Base-by-base conservation (phyloP, 2,888 invertebrate species). In the Sphaerophoria taeniata region DNA sequence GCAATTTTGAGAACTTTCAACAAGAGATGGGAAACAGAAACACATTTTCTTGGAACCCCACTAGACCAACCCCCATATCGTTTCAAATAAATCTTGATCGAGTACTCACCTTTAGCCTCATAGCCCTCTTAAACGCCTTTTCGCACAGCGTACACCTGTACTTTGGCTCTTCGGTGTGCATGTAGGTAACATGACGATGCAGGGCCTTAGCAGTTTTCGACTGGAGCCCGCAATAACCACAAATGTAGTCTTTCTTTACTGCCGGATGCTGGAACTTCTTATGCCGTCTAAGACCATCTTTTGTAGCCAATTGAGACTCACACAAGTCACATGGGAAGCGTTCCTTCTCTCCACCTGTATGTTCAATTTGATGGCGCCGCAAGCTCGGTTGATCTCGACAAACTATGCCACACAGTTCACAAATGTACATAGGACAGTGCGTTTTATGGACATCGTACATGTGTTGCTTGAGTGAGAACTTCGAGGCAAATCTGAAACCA, bases 371-470 rank as follows among this genome's bases (percentile, higher is more conserved):
- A 76, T 91, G 91, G 0, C 89, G 88, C 33, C 77, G 88, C 63
- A 90, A 87, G 7, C 89, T 88, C 14, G 89, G 89, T 0, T 88
- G 88, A 0, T 89, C 89, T 0, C 89, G 87, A 43, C 91, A 88
- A 0, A 89, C 88, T 78, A 90, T 90, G 0, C 91, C 91, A 24
- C 91, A 91, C 24, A 90, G 88, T 36, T 90, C 90, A 77, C 91
- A 91, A 11, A 90, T 88, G 75, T 89, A 89, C 24, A 88, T 89
- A 56, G 89, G 89, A n/a, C 69, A 5, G 39, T 67, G 7, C 55
- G 63, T 58, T 83, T 63, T 65, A 71, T 89, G 89, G 45, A 89
- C 89, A 89, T 90, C 90, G 65, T 91, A 90, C 36, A 89, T 88
- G 11, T 89, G 90, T 65, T 91, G 90, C 65, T 88, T 88, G 87